Percentiles rank a stretch among this genome's conserved stretches.
These are phyloP conservation scores for Rallus crepitans DNA, from an alignment of 2,797 vertebrate species.

Conservation along the genomic window DNA sequence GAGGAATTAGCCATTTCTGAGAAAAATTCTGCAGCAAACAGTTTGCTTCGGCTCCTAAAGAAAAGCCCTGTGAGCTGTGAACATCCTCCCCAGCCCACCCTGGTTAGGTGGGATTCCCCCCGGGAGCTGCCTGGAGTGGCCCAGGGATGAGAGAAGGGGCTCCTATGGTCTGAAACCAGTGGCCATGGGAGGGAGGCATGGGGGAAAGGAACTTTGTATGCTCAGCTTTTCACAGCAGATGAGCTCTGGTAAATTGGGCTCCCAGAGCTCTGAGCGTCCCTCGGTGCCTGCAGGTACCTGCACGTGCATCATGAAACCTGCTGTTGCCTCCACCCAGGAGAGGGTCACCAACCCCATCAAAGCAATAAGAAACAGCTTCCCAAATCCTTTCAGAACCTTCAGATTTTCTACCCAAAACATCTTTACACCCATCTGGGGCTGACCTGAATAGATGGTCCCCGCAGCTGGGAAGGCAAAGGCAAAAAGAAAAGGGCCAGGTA, in stretches of 20 bases:
- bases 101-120: not conserved
- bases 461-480: not conserved
- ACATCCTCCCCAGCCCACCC: not conserved
- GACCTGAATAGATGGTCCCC: not conserved
- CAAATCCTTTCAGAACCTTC: not conserved
- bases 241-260: not conserved
- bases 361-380: not conserved
- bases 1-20: not conserved
- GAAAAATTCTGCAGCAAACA: not conserved
- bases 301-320: too few species aligned
- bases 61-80: not conserved
- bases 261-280: accelerated
- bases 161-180: not conserved
- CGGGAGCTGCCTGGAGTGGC: not conserved
- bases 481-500: not conserved
- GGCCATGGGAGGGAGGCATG: accelerated
- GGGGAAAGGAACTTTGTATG: not conserved
- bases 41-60: not conserved
- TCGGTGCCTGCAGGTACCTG: not conserved
- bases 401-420: not conserved
- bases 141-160: not conserved
- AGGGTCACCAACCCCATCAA: not conserved
- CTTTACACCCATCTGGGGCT: accelerated
- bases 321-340: not conserved
- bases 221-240: not conserved